A percentile compares a stretch with the other conserved stretches of the same genome.
These are phyloP conservation scores for Sebastes paucispinis DNA, from an alignment of 2,797 vertebrate genomes.

Conservation along the genomic window DNA sequence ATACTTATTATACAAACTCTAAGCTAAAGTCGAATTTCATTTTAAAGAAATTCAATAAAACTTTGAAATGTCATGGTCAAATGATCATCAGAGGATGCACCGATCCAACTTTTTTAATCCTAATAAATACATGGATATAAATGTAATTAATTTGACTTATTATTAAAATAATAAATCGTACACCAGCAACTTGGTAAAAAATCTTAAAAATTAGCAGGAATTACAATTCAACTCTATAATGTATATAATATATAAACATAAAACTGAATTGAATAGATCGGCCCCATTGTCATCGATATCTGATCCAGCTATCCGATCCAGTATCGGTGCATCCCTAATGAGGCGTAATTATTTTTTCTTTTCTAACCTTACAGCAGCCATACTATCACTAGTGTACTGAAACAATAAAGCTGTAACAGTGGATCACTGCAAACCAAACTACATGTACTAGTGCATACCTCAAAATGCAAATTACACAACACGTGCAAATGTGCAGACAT, in stretches of 20 bases:
- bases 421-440: neutral
- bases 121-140: too few relatives aligned
- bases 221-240: too few relatives aligned
- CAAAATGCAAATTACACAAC: slow-evolving; percentile 22
- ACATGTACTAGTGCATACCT: neutral
- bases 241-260: too few relatives aligned
- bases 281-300: too few relatives aligned
- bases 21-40: neutral
- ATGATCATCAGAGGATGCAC: neutral
- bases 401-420: neutral
- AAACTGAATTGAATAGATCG: too few relatives aligned
- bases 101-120: too few relatives aligned
- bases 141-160: too few relatives aligned
- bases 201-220: too few relatives aligned
- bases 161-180: too few relatives aligned
- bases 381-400: neutral
- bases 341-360: neutral
- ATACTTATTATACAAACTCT: neutral
- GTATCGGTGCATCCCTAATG: too few relatives aligned
- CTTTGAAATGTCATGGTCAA: neutral
- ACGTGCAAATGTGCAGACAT: slow-evolving; percentile 16
- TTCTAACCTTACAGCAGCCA: neutral
- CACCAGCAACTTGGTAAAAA: too few relatives aligned
- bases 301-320: too few relatives aligned
- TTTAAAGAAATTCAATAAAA: neutral